Evolutionary conservation across 2,113 vertebrate genomes (phyloP).

Genomic region (Rhinichthys klamathensis): DNA sequence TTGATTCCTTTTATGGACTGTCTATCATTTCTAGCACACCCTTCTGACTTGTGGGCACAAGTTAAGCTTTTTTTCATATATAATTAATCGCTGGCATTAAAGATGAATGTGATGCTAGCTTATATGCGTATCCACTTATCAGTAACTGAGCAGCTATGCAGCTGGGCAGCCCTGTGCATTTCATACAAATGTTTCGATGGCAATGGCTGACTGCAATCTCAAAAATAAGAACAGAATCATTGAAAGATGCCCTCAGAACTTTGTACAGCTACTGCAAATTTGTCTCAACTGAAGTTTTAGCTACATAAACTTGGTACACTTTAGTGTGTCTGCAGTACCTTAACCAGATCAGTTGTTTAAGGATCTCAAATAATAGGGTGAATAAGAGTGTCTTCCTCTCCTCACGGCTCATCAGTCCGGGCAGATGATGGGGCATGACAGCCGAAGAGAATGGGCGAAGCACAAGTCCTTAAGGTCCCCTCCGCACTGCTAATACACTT

Average conservation of each 20-base stretch:
- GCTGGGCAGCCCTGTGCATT: conserved; percentile 7
- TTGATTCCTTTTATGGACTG: conserved; percentile 35
- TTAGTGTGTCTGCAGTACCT: neutral
- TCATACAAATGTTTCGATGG: conserved; percentile 8
- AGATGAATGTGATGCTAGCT: conserved; percentile 44
- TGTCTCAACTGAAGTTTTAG: neutral
- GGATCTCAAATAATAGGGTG: conserved; percentile 17
- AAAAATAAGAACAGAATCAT: neutral
- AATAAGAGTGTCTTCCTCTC: conserved; percentile 29
- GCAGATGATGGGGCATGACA: conserved; percentile 36
- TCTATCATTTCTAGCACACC: conserved; percentile 25
- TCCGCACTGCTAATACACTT: conserved; percentile 52
- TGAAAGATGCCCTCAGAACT: neutral
- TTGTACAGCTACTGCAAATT: neutral
- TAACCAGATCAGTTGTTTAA: neutral
- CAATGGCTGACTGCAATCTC: neutral
- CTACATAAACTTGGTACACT: neutral
- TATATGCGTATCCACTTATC: conserved; percentile 47
- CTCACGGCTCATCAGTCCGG: conserved; percentile 33
- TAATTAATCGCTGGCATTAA: conserved; percentile 58
- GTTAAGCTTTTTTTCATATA: conserved; percentile 35
- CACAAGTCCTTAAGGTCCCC: conserved; percentile 30
- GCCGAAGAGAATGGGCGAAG: conserved; percentile 34
- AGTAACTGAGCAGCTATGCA: conserved; percentile 40
- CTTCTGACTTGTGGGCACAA: conserved; percentile 38